These are phyloP conservation scores for Ernsta delagoae DNA, from an alignment of 2,888 invertebrate species.

Conservation along the genomic window DNA sequence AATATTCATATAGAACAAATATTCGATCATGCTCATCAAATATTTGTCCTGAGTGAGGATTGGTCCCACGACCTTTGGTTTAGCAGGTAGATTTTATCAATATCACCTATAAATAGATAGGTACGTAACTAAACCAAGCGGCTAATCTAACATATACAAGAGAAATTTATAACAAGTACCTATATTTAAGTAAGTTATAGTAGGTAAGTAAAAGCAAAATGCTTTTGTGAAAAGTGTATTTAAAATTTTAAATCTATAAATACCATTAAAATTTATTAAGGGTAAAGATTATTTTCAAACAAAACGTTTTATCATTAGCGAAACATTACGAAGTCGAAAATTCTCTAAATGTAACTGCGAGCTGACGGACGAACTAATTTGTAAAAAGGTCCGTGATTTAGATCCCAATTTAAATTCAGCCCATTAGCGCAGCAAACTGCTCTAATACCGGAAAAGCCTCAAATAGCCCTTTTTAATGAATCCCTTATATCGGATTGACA, in stretches of 20 bases:
- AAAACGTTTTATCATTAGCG: neutral
- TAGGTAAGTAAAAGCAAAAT: too few species aligned
- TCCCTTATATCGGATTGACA: neutral
- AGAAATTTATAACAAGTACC: too few species aligned
- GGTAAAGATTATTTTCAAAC: neutral
- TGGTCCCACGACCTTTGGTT: too few species aligned
- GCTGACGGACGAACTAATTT: slow-evolving; percentile 14
- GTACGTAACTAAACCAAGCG: too few species aligned
- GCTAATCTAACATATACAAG: too few species aligned
- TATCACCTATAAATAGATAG: too few species aligned
- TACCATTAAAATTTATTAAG: neutral
- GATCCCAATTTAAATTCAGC: slow-evolving; percentile 19
- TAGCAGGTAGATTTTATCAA: too few species aligned
- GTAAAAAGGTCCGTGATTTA: slow-evolving; percentile 23
- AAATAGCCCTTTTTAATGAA: slow-evolving; percentile 20
- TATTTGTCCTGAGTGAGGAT: too few species aligned
- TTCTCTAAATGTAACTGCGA: neutral
- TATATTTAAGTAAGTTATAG: too few species aligned
- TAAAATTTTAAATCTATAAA: neutral
- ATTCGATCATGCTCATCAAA: too few species aligned
- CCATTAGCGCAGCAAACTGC: slow-evolving; percentile 21
- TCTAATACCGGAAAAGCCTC: slow-evolving; percentile 8
- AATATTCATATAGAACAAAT: too few species aligned
- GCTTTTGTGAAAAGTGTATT: too few species aligned
- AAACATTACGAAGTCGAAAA: neutral